Conservation (phyloP, 2,888 invertebrate species). For the Gymnoscelis rufifasciata region DNA sequence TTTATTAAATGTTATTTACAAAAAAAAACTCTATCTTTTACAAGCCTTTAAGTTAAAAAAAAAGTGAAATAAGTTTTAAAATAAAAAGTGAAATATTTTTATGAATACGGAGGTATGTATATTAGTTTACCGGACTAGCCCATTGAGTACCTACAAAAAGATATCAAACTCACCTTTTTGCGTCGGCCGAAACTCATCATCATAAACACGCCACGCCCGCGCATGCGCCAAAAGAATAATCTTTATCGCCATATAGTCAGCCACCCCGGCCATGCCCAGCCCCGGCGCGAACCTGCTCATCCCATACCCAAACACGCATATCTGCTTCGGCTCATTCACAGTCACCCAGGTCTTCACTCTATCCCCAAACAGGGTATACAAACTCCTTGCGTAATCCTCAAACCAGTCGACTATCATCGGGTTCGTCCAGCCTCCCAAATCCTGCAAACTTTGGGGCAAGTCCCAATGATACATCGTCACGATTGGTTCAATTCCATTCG, state of each 20-base stretch:
- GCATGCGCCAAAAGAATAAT: conserved; percentile 79
- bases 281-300: conserved; percentile 49
- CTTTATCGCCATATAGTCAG: conserved; percentile 73
- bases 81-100: no score
- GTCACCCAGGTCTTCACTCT: conserved; percentile 79
- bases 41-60: no score
- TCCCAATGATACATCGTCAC: conserved; percentile 80
- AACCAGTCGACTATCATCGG: conserved; percentile 67
- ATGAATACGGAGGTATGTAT: no score
- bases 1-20: no score
- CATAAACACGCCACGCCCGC: conserved; percentile 65
- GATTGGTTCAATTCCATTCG: conserved; percentile 79
- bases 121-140: no score
- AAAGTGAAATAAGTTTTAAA: no score
- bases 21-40: no score
- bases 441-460: conserved; percentile 74
- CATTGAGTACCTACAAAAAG: no score
- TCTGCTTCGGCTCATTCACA: conserved; percentile 77
- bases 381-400: conserved; percentile 66
- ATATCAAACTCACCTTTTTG: conserved; percentile 43
- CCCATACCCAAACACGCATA: conserved; percentile 67
- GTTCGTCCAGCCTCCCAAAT: conserved; percentile 78
- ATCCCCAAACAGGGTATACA: conserved; percentile 68
- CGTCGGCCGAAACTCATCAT: conserved; percentile 48
- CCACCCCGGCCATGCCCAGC: conserved; percentile 62